These are phyloP conservation scores for Drosophila kurseongensis DNA, from an alignment of 1,140 invertebrate genomes.

Conservation along the genomic window DNA sequence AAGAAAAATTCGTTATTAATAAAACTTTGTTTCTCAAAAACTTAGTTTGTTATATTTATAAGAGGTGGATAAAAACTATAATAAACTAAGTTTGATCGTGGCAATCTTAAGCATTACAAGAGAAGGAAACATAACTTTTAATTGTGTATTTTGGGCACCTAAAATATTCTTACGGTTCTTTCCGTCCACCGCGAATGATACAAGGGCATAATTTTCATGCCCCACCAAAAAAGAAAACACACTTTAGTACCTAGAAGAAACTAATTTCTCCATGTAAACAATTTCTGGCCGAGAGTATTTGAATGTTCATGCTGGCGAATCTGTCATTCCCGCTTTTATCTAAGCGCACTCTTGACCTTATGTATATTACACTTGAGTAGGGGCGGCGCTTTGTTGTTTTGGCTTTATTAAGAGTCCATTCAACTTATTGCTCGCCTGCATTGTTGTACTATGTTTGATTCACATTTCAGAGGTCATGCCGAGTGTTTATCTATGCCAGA, in stretches of 20 bases:
- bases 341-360: constrained; percentile 22
- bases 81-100: no score
- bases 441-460: constrained; percentile 13
- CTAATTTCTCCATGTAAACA: neutral
- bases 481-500: constrained; percentile 24
- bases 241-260: neutral
- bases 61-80: no score
- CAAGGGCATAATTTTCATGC: no score
- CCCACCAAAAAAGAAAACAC: no score
- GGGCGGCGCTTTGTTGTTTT: constrained; percentile 14
- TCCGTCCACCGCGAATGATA: no score
- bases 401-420: constrained; percentile 39
- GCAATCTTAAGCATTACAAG: no score
- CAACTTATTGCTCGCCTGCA: constrained; percentile 14
- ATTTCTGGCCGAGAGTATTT: neutral
- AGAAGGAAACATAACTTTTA: no score
- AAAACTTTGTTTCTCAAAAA: no score
- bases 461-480: constrained; percentile 46
- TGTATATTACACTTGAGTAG: constrained; percentile 6
- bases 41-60: no score
- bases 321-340: constrained; percentile 18
- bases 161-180: no score
- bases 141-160: no score
- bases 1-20: no score
- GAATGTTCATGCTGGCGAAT: neutral